Base-by-base conservation (phyloP, 2,888 invertebrate genomes). In the Hypomecis punctinalis region DNA sequence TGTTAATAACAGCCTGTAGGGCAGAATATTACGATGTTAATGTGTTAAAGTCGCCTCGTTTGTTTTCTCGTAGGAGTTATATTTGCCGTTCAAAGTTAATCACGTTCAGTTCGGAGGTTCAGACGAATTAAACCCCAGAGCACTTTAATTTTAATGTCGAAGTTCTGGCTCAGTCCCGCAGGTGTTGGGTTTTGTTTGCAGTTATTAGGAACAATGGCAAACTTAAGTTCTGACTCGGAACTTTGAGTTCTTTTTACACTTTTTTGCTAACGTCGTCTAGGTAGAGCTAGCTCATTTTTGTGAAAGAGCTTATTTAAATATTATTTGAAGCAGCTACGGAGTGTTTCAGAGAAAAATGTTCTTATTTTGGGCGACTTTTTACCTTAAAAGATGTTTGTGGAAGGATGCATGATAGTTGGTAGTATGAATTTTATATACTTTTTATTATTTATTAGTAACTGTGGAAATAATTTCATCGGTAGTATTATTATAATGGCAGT, bases 111-210 rank as follows among this genome's bases (percentile, higher is more conserved):
- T 80, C 73, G 76, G 72, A 80, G 75, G 77, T 78, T 80, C 73
- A 77, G 72, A 80, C 76, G 80, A 82, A 83, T 84, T 76, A 81
- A 84, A 76, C 78, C 77, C 77, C 70, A 73, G 75, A 77, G 80
- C 67, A 75, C 74, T 79, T 79, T 76, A 77, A 80, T 80, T 83
- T 82, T 75, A 78, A 75, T 76, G 66, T 63, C 67, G 66, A 78
- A 82, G 77, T 83, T 83, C 66, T 61, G 68, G 73, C 67, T 75
- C 76, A 82, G 78, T 81, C 82, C 81, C 81, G 70, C 83, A 83
- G 83, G 83, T 86, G 82, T 76, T 73, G 77, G 78, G 77, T 77
- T 81, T 78, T 83, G 80, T 84, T 80, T 78, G 76, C 80, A 80
- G 78, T 82, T 83, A 79, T 82, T 81, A 67, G 77, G 76, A 79